Evolutionary conservation across 2,888 invertebrate genomes (phyloP), one percentile per base, ranked within the genome.

Genomic region (Unio delphinus): DNA sequence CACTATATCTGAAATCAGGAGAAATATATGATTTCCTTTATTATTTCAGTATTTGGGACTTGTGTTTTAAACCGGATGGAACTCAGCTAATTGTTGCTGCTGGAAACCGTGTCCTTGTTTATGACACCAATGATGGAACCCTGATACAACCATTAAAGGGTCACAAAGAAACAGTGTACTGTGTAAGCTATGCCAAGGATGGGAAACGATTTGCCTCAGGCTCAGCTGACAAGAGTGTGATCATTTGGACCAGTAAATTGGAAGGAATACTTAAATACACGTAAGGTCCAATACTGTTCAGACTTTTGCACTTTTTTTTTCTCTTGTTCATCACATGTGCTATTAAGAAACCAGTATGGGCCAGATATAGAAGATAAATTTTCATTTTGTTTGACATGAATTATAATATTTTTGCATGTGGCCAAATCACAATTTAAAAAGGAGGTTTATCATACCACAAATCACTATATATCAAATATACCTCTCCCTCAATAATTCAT

Each of bases 201-300:
- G 98, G 99, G 0, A 96, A 96, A 87, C 94, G 96, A 83, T 99
- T 99, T 92, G 98, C 99, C 0, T 97, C 97, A 55, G 99, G 99
- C 1, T 95, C 97, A 85, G 95, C 97, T 4, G 99, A 99, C 89
- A 98, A 98, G 91, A 95, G 95, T 89, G 98, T 99, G 63, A 99
- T 99, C 76, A 95, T 99, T 80, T 99, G 99, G 99, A 97, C 96
- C 1, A 95, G 94, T 55, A 96, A 97, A 91, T 92, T 99, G 85
- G 98, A 98, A 91, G 98, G 98, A 30, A 93, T 98, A 77, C 91
- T 99, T 4, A 98, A 98, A 92, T 99, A 98, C 91, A 94, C 95
- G 96, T 97, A 92, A 93, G 94, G 91, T 23, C 65, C 56, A 23
- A 30, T 26, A 26, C 30, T 4, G 26, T 61, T 28, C 61, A 15